Base-by-base conservation (phyloP, 2,888 invertebrate genomes). In the Eledone cirrhosa region DNA sequence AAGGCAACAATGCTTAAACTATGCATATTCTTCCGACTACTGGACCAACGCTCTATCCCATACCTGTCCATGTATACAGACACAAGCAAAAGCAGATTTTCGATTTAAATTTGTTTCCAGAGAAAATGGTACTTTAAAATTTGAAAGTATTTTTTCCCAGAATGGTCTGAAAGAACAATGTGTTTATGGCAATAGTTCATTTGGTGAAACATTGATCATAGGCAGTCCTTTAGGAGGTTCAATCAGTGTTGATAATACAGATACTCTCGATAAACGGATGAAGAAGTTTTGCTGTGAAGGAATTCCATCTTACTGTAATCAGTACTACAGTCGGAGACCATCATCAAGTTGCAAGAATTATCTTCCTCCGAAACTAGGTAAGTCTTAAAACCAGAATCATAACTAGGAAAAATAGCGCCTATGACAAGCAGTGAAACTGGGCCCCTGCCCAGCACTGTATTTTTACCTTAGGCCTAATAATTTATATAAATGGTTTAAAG, bases 81-180 rank as follows among this genome's bases (percentile, higher is more conserved):
- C 31, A n/a, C 72, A 72, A 72, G 72, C 72, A 5, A 72, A 22
- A 41, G 72, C 72, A 72, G 72, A 72, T 72, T 72, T 72, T 41
- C 72, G 72, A n/a, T 72, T 72, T 72, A 72, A 72, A 41, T 41
- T 24, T 8, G 31, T 72, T 5, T 3, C 41, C 31, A 72, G 41
- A 41, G n/a, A 72, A 31, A 72, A 41, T 22, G 33, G 41, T 72
- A 41, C 31, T 24, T 19, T 31, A 33, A 76, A 41, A 24, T 76
- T 76, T 76, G 48, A 48, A 76, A 47, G 47, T 76, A 29, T 76
- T 47, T 76, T 76, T 48, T n/a, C n/a, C 1, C 47, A 76, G 22
- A 48, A 48, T 48, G 47, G 47, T 11, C 11, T 76, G 29, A 76
- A 48, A 48, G 76, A 76, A 48, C 76, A 48, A 16, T 76, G 76